These are phyloP conservation scores for Poecile montanus DNA, from an alignment of 2,797 vertebrate species.

Conservation along the genomic window DNA sequence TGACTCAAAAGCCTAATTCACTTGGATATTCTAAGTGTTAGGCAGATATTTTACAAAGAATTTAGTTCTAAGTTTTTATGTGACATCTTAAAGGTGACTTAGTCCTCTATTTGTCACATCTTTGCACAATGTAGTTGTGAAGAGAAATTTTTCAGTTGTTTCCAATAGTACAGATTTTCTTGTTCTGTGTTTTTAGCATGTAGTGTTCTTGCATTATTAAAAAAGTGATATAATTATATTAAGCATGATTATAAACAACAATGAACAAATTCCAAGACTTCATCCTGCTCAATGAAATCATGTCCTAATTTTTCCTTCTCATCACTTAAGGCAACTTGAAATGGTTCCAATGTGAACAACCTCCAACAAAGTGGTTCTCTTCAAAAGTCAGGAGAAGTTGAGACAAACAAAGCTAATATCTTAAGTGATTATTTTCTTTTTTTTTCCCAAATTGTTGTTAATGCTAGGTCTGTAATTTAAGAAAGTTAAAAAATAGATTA, in stretches of 20 bases:
- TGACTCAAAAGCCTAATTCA: background rate
- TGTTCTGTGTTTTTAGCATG: background rate
- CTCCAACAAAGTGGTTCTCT: background rate
- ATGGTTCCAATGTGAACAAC: background rate
- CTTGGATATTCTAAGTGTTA: background rate
- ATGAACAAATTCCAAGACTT: background rate
- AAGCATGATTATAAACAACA: background rate
- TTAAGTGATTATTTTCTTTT: background rate
- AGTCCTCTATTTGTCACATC: background rate
- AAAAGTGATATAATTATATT: background rate
- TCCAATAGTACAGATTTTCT: background rate
- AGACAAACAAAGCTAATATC: background rate
- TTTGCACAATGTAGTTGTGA: background rate
- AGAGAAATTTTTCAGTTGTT: background rate
- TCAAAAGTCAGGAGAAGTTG: background rate
- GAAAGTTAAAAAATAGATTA: background rate
- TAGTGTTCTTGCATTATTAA: background rate
- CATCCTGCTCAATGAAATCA: background rate
- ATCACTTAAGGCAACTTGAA: background rate
- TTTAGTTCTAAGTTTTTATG: background rate
- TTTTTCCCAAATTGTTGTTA: rapidly evolving
- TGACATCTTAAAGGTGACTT: background rate
- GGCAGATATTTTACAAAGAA: background rate
- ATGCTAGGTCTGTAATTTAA: background rate
- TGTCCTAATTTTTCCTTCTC: background rate